Evolutionary conservation across 53 echinoderm and acorn worm species (phyloP), one percentile per base, ranked within the genome.

Genomic region (Antedon mediterranea): DNA sequence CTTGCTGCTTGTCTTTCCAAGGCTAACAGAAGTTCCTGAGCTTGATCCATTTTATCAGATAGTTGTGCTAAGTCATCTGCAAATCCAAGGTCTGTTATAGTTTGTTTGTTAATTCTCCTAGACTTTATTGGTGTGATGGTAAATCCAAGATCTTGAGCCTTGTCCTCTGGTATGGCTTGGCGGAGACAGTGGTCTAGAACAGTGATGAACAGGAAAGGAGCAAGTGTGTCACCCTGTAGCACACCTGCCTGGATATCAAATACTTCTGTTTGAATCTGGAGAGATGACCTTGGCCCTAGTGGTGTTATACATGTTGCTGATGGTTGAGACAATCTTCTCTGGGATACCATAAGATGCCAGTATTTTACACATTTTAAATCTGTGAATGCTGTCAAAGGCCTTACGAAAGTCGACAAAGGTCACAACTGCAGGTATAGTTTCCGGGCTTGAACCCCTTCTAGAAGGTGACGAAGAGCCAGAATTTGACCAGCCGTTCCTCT

Each of bases 211-310:
- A 75, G 37, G 37, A 37, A 37, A 28, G 76, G 75, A 28, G 76
- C 31, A 32, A 75, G 34, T 31, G 30, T 75, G 20, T 75, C 76
- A 28, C 31, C 6, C 20, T 75, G 32, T 14, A 75, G 32, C 11
- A 75, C 34, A 28, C 76, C 33, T 75, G 76, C 76, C 34, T 75
- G 76, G 34, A 75, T 75, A 32, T 28, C 34, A 32, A 75, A 30
- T 31, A 9, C 33, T 31, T 31, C 30, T 15, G 76, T 75, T 32
- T 31, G 76, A 76, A 75, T 75, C 76, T 3, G 76, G 76, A 31
- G 76, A 75, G 76, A 32, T 32, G 20, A 75, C 32, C 2, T 75
- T 30, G 20, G 31, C 31, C 31, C 3, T 31, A 28, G 76, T 75
- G 34, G 30, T 7, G 33, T 75, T 0, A 32, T 34, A 32, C 32